These are phyloP conservation scores for Heliconius congener DNA, from an alignment of 1,140 invertebrate genomes.

Conservation along the genomic window DNA sequence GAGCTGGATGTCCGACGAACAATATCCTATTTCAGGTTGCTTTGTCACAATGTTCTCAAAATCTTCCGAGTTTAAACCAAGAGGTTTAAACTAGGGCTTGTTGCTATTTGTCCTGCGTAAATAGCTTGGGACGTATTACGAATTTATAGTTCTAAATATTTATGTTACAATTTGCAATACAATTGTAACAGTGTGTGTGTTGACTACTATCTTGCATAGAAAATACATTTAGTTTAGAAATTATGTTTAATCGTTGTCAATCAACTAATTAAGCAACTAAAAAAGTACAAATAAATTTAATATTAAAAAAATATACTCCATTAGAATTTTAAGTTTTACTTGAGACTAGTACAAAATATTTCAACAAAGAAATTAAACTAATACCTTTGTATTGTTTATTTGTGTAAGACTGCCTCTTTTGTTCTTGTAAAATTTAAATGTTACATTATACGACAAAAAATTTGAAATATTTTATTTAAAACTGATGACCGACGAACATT, in stretches of 20 bases:
- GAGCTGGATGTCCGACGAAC: slow-evolving; percentile 20
- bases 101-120: slow-evolving; percentile 21
- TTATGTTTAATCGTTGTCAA: no score
- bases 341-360: no score
- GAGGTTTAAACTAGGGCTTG: slow-evolving; percentile 23
- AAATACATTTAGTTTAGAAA: background rate
- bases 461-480: background rate
- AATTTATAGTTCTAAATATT: slow-evolving; percentile 9
- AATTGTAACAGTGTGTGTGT: background rate
- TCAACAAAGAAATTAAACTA: no score
- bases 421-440: no score
- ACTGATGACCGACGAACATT: background rate
- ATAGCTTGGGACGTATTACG: background rate
- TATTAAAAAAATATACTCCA: no score
- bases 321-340: no score
- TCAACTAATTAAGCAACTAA: no score
- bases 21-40: slow-evolving; percentile 15
- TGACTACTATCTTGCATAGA: background rate
- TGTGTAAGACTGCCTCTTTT: no score
- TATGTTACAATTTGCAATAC: background rate
- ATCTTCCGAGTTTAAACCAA: slow-evolving; percentile 16
- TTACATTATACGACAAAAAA: background rate
- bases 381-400: no score
- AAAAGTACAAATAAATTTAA: no score
- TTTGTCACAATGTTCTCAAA: slow-evolving; percentile 17